Percentiles rank a stretch among this genome's conserved stretches.
Evolutionary conservation across 2,113 vertebrate genomes (phyloP).

Genomic region (Nanger granti): DNA sequence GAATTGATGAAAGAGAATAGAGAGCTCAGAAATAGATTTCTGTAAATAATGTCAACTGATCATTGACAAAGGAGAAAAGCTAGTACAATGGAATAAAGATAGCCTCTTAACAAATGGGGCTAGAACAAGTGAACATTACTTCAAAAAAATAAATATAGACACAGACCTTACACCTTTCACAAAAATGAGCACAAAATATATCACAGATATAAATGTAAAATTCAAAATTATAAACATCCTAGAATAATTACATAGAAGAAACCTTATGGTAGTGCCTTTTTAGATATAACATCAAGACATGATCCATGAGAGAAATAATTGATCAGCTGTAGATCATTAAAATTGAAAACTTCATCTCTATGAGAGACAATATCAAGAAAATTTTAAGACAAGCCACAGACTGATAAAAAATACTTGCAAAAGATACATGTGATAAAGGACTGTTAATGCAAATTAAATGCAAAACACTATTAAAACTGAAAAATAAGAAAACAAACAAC

Average conservation of each 20-base stretch:
- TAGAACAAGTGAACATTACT: not conserved
- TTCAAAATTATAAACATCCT: not conserved
- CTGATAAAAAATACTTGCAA: not conserved
- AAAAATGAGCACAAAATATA: not conserved
- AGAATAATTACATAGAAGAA: not conserved
- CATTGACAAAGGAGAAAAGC: not conserved
- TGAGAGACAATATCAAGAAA: not conserved
- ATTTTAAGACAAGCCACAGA: not conserved
- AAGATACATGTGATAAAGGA: not conserved
- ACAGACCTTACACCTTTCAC: not conserved
- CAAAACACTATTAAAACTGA: not conserved
- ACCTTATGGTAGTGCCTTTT: not conserved
- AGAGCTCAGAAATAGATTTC: not conserved
- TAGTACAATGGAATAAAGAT: not conserved
- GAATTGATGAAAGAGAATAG: not conserved
- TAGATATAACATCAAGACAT: not conserved
- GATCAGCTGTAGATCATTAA: not conserved
- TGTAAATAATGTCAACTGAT: not conserved
- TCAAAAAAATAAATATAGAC: not conserved
- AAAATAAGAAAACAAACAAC: not conserved
- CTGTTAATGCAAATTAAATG: not conserved
- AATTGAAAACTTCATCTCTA: not conserved
- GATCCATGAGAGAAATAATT: not conserved
- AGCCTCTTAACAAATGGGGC: not conserved
- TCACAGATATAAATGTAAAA: not conserved